Evolutionary conservation across 2,888 invertebrate genomes (phyloP), one percentile per base, ranked within the genome.

Genomic region (Tricholauxania praeusta): DNA sequence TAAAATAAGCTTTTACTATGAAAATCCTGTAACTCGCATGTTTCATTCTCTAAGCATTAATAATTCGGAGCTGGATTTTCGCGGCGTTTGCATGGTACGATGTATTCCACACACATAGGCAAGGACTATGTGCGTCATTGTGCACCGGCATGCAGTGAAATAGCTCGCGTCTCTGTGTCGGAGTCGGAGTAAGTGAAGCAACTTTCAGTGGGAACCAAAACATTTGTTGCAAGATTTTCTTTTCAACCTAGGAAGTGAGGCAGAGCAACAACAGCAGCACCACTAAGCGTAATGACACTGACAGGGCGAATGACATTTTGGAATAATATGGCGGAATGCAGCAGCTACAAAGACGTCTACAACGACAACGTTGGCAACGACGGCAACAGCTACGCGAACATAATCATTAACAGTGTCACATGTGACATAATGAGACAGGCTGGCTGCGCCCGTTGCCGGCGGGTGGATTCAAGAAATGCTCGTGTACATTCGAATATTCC

Each of bases 321-420:
- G 67, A 53, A 67, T 60, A 72, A 72, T 68, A 53, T 49, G 63
- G 48, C 62, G 63, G 55, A 67, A 62, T 72, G 72, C 72, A 72
- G 52, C 72, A 57, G 39, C 70, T 39, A 28, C 57, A 52, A 39
- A 39, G 39, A 39, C 39, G 10, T 39, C 59, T 28, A 60, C 59
- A 12, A 64, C 5, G 39, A 39, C 39, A 19, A 22, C 22, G 22
- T 22, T n/a, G 47, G 2, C 69, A 47, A 28, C 71, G 8, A 51
- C 49, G 49, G 47, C 72, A 60, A 66, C 52, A 66, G 60, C 72
- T 22, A 60, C 66, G 52, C 66, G 60, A 66, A 52, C 66, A 66
- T 48, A 72, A 85, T 84, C 82, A 84, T 84, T 84, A 84, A 85
- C 83, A 82, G 83, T 84, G 84, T 84, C 85, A 84, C 82, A 83